Evolutionary conservation across 1,140 invertebrate genomes (phyloP), one percentile per base, ranked within the genome.

Genomic region (Aleiodes sp.): DNA sequence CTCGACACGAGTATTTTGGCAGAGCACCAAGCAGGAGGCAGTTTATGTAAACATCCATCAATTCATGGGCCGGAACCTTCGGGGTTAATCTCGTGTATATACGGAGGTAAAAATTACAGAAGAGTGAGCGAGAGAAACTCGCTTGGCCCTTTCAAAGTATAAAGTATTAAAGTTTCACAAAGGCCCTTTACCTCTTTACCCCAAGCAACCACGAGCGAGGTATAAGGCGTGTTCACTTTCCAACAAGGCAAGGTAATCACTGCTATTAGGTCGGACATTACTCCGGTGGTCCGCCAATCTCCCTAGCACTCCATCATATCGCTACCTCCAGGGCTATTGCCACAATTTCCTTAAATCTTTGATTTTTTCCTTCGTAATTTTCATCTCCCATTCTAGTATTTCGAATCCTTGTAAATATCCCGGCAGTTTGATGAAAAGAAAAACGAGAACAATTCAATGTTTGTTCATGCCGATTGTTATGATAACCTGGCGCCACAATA

Each of bases 221-320:
- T 72, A 78, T 73, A 79, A 76, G 82, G 80, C 80, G 81, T 78
- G 78, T 78, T 83, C 77, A 76, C 78, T 78, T n/a, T 72, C 78
- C 77, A 82, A 82, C 82, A 72, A 83, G 77, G 80, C 78, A 82
- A 76, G 78, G 78, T 85, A 84, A 86, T 85, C 78, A 86, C 84
- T 85, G 80, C 82, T 86, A 84, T 86, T 85, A 85, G 80, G 70
- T 73, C 82, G 73, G 76, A 84, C 82, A 86, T 86, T 84, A 84
- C 81, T 84, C 82, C 81, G 84, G 84, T 85, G 84, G 84, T 86
- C 84, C 77, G 78, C 80, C 79, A 77, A 82, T 82, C 78, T 79
- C 75, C 69, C 68, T 73, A 74, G 73, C 73, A 75, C 76, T 80
- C 70, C 73, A 78, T 79, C 75, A 75, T 77, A 78, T 76, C 75